Evolutionary conservation across 2,113 vertebrate species (phyloP).

Genomic region (Amia ocellicauda): DNA sequence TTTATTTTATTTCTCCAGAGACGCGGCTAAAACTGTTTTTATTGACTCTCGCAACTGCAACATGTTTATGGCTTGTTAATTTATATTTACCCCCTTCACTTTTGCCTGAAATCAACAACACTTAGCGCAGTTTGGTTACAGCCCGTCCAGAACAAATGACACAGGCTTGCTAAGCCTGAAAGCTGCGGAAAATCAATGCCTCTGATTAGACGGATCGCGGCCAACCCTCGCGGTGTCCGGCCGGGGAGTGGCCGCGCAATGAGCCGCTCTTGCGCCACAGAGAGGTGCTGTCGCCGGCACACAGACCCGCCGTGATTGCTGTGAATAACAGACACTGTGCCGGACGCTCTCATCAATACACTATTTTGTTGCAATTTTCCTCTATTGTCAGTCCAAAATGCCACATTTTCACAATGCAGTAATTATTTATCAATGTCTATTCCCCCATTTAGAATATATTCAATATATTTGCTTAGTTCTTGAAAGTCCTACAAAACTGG

Average conservation of each 20-base stretch:
- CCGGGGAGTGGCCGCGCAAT: slow-evolving; percentile 69
- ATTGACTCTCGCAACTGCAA: slow-evolving; percentile 79
- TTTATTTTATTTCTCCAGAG: slow-evolving; percentile 69
- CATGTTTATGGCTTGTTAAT: slow-evolving; percentile 87
- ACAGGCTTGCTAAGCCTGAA: slow-evolving; percentile 77
- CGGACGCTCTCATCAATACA: slow-evolving; percentile 10
- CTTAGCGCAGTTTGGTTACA: slow-evolving; percentile 85
- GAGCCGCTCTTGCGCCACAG: slow-evolving; percentile 49
- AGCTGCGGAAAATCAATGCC: slow-evolving; percentile 85
- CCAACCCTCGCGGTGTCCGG: slow-evolving; percentile 85
- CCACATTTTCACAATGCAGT: slow-evolving; percentile 4
- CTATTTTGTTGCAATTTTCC: slow-evolving; percentile 11
- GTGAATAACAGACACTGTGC: slow-evolving; percentile 26
- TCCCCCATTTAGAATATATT: background rate
- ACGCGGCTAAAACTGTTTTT: slow-evolving; percentile 77
- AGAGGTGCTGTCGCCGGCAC: slow-evolving; percentile 46
- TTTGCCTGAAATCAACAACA: slow-evolving; percentile 83
- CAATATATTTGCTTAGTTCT: background rate
- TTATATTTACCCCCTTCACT: slow-evolving; percentile 83
- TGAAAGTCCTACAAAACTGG: no score
- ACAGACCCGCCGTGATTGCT: slow-evolving; percentile 38
- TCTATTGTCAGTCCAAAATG: background rate
- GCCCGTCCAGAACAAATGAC: slow-evolving; percentile 78
- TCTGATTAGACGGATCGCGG: slow-evolving; percentile 90
- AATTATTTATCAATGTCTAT: slow-evolving; percentile 11